Evolutionary conservation across 2,113 vertebrate genomes (phyloP).

Genomic region (Alethe diademata): DNA sequence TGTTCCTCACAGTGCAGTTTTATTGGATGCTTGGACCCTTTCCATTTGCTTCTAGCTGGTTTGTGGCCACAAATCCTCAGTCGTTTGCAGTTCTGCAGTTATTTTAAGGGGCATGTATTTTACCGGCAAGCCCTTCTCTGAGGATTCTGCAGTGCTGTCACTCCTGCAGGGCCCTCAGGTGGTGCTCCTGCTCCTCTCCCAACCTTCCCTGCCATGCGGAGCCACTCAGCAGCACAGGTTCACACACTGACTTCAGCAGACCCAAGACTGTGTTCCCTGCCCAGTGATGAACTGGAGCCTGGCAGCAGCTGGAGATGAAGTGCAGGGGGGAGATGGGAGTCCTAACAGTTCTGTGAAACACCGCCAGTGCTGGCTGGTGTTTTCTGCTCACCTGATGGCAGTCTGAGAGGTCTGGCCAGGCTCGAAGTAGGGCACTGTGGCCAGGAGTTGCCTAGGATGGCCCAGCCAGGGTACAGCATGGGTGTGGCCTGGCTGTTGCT

Average conservation of each 20-base stretch:
- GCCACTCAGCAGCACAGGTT: not conserved
- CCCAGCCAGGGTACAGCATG: too few relatives aligned
- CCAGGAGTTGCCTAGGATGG: not conserved
- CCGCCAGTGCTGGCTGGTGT: not conserved
- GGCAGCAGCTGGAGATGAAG: not conserved
- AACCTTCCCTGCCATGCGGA: not conserved
- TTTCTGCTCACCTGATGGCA: not conserved
- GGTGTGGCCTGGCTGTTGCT: not conserved
- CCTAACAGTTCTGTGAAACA: not conserved
- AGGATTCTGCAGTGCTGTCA: not conserved
- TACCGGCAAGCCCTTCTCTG: not conserved
- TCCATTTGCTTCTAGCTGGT: not conserved
- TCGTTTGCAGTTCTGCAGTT: not conserved
- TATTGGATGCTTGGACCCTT: not conserved
- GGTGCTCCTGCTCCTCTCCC: not conserved
- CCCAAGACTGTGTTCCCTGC: not conserved
- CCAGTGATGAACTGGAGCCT: not conserved
- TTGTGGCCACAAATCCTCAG: not conserved
- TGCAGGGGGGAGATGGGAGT: rapidly evolving
- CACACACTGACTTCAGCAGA: not conserved
- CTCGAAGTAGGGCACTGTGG: not conserved
- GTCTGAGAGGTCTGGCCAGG: not conserved
- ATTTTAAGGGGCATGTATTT: not conserved
- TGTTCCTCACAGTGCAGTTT: not conserved
- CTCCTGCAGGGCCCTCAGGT: not conserved